Percentiles rank a stretch among this genome's conserved stretches.
Conservation (phyloP, 2,797 vertebrate genomes). For the Distichodus sexfasciatus region DNA sequence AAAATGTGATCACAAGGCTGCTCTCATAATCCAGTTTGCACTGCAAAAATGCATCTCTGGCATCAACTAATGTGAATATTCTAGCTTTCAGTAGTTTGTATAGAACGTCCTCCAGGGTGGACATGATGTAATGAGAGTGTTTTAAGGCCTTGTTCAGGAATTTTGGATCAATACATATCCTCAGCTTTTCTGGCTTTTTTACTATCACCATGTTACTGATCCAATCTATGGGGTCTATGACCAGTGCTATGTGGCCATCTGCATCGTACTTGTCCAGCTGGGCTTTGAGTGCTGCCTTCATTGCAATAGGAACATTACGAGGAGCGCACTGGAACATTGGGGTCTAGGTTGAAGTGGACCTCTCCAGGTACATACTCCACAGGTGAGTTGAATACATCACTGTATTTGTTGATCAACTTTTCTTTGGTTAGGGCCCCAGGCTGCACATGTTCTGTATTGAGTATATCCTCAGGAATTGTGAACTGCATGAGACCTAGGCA, state of each 20-base stretch:
- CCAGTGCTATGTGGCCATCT: constrained; percentile 21
- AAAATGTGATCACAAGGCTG: constrained; percentile 35
- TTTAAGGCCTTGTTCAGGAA: constrained; percentile 34
- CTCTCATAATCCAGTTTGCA: constrained; percentile 24
- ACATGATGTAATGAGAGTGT: constrained; percentile 38
- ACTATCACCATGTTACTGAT: constrained; percentile 42
- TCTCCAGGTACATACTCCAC: constrained; percentile 19
- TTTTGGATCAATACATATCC: constrained; percentile 36
- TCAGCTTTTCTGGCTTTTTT: constrained; percentile 21
- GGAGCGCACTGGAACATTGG: constrained; percentile 15
- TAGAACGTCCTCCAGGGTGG: constrained; percentile 26
- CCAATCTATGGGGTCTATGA: constrained; percentile 24
- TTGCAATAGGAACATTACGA: constrained; percentile 31
- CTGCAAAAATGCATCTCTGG: constrained; percentile 28
- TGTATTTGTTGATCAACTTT: background rate
- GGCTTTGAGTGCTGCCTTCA: constrained; percentile 28
- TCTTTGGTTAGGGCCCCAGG: background rate
- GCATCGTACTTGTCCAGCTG: constrained; percentile 22
- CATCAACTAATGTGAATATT: constrained; percentile 20
- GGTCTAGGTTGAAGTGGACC: constrained; percentile 31
- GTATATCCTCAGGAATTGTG: constrained; percentile 22
- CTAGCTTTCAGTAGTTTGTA: constrained; percentile 36
- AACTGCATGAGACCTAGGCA: constrained; percentile 16
- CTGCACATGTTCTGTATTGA: background rate
- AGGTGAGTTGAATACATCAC: constrained; percentile 25